A percentile compares a stretch with the other conserved stretches of the same genome.
phyloP scores from a whole-genome alignment of 2,888 invertebrate species.

The Peribatodes rhomboidaria region DNA sequence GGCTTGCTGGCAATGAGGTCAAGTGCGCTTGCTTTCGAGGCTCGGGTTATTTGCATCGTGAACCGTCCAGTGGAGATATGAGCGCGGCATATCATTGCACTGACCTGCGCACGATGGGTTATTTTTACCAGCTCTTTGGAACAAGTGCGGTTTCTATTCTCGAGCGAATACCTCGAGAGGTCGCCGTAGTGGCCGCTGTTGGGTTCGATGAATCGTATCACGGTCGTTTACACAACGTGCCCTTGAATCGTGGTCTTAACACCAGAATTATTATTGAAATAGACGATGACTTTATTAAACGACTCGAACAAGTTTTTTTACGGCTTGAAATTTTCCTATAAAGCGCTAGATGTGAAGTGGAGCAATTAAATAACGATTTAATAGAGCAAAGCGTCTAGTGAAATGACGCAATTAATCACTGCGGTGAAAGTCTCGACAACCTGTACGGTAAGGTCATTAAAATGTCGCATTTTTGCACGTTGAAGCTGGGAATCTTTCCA shows the following conservation, averaged over 20 bases:
- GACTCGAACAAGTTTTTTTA: slow-evolving; percentile 24
- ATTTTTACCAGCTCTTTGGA: slow-evolving; percentile 49
- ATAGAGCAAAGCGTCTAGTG: slow-evolving; percentile 39
- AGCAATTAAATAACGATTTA: slow-evolving; percentile 39
- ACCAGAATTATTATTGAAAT: slow-evolving; percentile 22
- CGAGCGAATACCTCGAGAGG: slow-evolving; percentile 36
- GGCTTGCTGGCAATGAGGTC: slow-evolving; percentile 61
- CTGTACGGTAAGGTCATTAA: slow-evolving; percentile 39
- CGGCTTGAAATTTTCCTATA: slow-evolving; percentile 20
- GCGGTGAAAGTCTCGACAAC: slow-evolving; percentile 48
- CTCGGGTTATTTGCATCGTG: slow-evolving; percentile 60
- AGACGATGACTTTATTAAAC: slow-evolving; percentile 20
- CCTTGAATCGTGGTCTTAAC: slow-evolving; percentile 44
- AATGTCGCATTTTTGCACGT: slow-evolving; percentile 30
- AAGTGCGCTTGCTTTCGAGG: slow-evolving; percentile 63
- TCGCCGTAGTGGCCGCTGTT: slow-evolving; percentile 36
- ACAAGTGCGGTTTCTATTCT: slow-evolving; percentile 45
- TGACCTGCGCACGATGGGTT: slow-evolving; percentile 61
- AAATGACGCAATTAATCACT: slow-evolving; percentile 42
- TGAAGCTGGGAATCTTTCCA: slow-evolving; percentile 1
- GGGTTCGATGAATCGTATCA: slow-evolving; percentile 50
- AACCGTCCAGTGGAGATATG: slow-evolving; percentile 54
- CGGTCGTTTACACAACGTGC: slow-evolving; percentile 53
- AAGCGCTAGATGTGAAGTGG: slow-evolving; percentile 25
- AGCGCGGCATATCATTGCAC: slow-evolving; percentile 59